Conservation (phyloP, 2,797 vertebrate genomes). For the Calcarius lapponicus region DNA sequence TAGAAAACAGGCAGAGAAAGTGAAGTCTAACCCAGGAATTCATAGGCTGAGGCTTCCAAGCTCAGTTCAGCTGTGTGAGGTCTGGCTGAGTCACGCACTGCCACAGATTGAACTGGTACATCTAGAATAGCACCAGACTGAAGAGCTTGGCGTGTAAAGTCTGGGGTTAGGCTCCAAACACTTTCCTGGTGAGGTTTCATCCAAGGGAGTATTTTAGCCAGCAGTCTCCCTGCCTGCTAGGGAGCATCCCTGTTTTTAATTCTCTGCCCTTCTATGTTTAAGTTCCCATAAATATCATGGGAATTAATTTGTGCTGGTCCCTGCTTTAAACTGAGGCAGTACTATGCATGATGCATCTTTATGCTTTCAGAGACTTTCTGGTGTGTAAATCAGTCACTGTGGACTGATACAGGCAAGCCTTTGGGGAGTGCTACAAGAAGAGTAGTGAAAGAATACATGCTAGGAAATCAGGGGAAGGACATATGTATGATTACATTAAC, state of each 20-base stretch:
- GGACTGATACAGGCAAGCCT: slow-evolving; percentile 28
- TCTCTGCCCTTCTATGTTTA: slow-evolving; percentile 17
- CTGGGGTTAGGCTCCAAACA: slow-evolving; percentile 30
- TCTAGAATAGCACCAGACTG: slow-evolving; percentile 56
- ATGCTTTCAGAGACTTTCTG: slow-evolving; percentile 61
- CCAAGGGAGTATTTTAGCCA: background rate
- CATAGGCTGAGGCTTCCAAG: slow-evolving; percentile 65
- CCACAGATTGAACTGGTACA: slow-evolving; percentile 56
- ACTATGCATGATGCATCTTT: slow-evolving; percentile 67
- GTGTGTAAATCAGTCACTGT: slow-evolving; percentile 71
- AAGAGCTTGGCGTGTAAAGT: slow-evolving; percentile 25
- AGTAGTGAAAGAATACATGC: background rate
- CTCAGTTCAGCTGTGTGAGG: slow-evolving; percentile 75
- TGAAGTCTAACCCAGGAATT: slow-evolving; percentile 83
- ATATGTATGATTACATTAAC: slow-evolving; percentile 31
- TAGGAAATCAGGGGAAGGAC: slow-evolving; percentile 20
- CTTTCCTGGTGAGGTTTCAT: slow-evolving; percentile 48
- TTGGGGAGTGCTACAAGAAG: slow-evolving; percentile 22
- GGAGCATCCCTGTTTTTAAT: slow-evolving; percentile 40
- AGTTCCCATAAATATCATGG: slow-evolving; percentile 58
- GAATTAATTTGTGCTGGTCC: slow-evolving; percentile 33
- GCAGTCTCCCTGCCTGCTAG: slow-evolving; percentile 2
- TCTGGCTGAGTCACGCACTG: slow-evolving; percentile 74
- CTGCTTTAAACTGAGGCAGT: slow-evolving; percentile 36
- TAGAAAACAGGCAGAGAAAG: slow-evolving; percentile 87